Percentiles rank a stretch among this genome's conserved stretches.
Evolutionary conservation across 1,140 invertebrate genomes (phyloP).

Genomic region (Scylla paramamosain): DNA sequence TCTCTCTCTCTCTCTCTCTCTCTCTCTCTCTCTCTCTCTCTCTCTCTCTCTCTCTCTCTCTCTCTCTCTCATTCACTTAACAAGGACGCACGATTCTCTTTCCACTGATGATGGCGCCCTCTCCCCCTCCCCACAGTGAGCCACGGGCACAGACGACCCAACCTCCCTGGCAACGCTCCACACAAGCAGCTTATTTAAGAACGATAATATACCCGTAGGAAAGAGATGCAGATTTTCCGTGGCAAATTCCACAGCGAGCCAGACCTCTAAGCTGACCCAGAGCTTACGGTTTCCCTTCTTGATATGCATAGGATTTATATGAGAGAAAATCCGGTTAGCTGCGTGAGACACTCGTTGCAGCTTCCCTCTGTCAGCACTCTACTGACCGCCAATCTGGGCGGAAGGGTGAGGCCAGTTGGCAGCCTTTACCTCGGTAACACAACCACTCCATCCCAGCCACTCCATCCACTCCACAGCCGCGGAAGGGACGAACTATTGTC

Average conservation of each 20-base stretch:
- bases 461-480: too few relatives aligned
- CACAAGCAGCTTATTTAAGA: neutral
- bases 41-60: too few relatives aligned
- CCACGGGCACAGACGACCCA: neutral
- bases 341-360: neutral
- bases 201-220: neutral
- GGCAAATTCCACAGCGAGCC: neutral
- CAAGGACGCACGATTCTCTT: too few relatives aligned
- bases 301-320: slow-evolving; percentile 24
- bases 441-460: too few relatives aligned
- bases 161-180: neutral
- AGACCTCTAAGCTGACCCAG: neutral
- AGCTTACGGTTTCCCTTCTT: neutral
- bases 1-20: too few relatives aligned
- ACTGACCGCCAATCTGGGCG: neutral
- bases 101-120: too few relatives aligned
- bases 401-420: too few relatives aligned
- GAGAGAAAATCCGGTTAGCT: neutral
- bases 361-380: neutral
- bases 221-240: neutral
- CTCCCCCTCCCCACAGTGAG: too few relatives aligned
- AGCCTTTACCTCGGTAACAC: too few relatives aligned
- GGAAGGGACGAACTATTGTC: too few relatives aligned
- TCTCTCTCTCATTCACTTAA: too few relatives aligned
- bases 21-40: too few relatives aligned